Percentiles rank a stretch among this genome's conserved stretches.
Evolutionary conservation across 2,888 invertebrate genomes (phyloP).

Genomic region (Tipula lateralis): DNA sequence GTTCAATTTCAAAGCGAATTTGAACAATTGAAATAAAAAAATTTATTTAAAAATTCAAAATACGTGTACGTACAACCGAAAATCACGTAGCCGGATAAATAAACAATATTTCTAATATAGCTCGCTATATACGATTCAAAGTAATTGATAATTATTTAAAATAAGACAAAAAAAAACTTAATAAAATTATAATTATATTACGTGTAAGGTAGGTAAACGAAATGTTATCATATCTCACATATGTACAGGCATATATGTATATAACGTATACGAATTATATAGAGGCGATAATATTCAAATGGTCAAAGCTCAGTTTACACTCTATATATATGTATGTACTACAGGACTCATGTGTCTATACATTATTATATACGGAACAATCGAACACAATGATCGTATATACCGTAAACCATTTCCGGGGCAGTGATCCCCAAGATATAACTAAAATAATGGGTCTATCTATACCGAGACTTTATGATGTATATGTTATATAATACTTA

Average conservation of each 20-base stretch:
- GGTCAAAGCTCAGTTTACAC: not conserved
- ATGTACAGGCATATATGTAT: too few species aligned
- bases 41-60: not conserved
- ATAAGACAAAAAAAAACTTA: not conserved
- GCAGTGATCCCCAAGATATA: not conserved
- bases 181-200: not conserved
- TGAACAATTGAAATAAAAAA: not conserved
- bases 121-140: not conserved
- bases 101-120: conserved; percentile 1
- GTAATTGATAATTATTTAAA: conserved; percentile 9
- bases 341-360: not conserved
- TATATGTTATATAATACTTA: not conserved
- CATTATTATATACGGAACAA: not conserved
- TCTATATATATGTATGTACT: not conserved
- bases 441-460: not conserved
- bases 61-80: not conserved
- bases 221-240: not conserved
- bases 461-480: not conserved
- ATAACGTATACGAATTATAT: not conserved
- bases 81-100: conserved; percentile 19
- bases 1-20: not conserved
- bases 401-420: not conserved
- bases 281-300: not conserved
- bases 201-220: not conserved
- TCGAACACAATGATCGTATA: not conserved